Base-by-base conservation (phyloP, 2,888 invertebrate species). In the Nomada fucata region DNA sequence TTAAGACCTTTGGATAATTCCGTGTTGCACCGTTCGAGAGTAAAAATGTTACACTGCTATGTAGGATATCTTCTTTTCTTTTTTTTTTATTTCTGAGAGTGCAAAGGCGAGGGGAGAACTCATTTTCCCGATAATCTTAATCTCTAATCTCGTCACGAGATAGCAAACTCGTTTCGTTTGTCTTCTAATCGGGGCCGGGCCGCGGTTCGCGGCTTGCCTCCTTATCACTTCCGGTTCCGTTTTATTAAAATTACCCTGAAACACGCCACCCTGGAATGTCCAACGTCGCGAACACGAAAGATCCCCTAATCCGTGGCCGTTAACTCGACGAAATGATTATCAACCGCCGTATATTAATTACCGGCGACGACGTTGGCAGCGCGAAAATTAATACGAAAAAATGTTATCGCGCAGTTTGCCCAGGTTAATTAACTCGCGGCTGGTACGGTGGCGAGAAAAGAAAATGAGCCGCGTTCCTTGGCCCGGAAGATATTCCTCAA, bases 201-300 rank as follows among this genome's bases (percentile, higher is more conserved):
- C 44, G 9, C 15, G 47, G 29, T 55, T 55, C 44, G 26, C 65
- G 47, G 65, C 20, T 47, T 42, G 20, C 11, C 36, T 15, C 23
- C 47, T 42, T 50, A 60, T 70, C 70, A 20, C 59, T 20, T 29
- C 15, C 29, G 20, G 47, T 36, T 29, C 47, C 10, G 29, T 36
- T 70, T 60, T 60, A 60, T 70, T 36, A 47, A 70, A 59, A 69
- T 50, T 47, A 23, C 59, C 23, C 15, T 2, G n/a, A n/a, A 18
- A n/a, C 68, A 60, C 68, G 69, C 36, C 13, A 68, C 15, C 42
- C 4, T 68, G 10, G 26, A 10, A 3, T 13, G 36, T 44, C 29
- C 59, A 0, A 4, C 2, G 5, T 9, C n/a, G 20, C 20, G 52
- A 36, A 7, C 5, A 23, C 42, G n/a, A 57, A 44, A 18, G 47